These are phyloP conservation scores for Melikaiella ostensackeni DNA, from an alignment of 2,888 invertebrate genomes.

Conservation along the genomic window DNA sequence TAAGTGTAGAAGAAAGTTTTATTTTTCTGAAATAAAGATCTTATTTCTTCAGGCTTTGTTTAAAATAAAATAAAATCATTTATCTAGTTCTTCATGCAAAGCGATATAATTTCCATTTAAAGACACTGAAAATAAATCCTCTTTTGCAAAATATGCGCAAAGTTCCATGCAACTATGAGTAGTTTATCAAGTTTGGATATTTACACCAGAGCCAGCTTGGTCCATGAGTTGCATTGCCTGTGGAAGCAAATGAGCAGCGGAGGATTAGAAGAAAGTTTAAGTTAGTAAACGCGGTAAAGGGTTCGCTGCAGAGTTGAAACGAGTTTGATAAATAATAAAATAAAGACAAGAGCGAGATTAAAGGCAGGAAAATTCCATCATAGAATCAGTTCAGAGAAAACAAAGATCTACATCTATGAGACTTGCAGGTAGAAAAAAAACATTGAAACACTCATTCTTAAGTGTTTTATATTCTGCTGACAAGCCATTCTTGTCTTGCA, in stretches of 20 bases:
- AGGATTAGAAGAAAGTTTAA: slow-evolving; percentile 46
- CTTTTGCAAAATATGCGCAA: not conserved
- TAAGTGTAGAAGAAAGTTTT: not conserved
- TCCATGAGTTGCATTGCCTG: slow-evolving; percentile 96
- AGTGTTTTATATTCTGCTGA: not conserved
- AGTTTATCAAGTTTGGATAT: slow-evolving; percentile 79
- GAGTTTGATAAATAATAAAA: not conserved
- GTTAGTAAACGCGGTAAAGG: slow-evolving; percentile 24
- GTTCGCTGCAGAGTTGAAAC: not conserved
- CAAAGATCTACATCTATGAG: not conserved
- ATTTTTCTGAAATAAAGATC: not conserved
- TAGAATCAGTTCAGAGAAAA: not conserved
- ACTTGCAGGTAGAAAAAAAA: slow-evolving; percentile 6
- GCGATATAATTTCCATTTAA: slow-evolving; percentile 58
- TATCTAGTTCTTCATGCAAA: not conserved
- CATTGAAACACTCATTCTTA: slow-evolving; percentile 20
- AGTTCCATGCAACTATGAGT: slow-evolving; percentile 34
- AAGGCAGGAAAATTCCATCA: not conserved
- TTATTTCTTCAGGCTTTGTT: not conserved
- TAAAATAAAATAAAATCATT: not conserved
- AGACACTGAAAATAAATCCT: slow-evolving; percentile 52
- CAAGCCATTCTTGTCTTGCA: not conserved
- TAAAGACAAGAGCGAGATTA: not conserved
- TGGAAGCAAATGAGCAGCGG: slow-evolving; percentile 71
- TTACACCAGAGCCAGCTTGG: slow-evolving; percentile 93